Evolutionary conservation across 2,113 vertebrate genomes (phyloP), one percentile per base, ranked within the genome.

Genomic region (Tapirus terrestris): DNA sequence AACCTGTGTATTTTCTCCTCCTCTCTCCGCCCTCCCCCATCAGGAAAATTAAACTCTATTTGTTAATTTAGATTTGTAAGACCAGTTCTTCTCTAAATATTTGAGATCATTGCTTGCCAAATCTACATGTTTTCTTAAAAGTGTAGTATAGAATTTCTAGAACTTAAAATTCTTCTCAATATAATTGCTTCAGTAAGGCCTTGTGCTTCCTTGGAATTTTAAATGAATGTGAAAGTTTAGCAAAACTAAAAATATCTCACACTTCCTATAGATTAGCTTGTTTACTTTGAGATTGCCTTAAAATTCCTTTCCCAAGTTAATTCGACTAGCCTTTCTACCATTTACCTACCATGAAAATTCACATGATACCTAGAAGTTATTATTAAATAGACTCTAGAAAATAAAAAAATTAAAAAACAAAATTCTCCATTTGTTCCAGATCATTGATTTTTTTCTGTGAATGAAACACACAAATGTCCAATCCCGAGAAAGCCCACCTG

Each of bases 231-330:
- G 31, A 80, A 95, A 91, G 61, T 96, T 80, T 60, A 85, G 87
- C 77, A 80, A 82, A 91, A 77, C 89, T 92, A 80, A 95, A 94
- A 90, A 82, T 85, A 90, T 27, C 83, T 82, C 70, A 83, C 58
- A 70, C 56, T 94, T 53, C 45, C 61, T 90, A 89, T 80, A 96
- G 96, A 93, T 60, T 68, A 67, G 81, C 83, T 97, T 97, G 76
- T 91, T 88, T 97, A 92, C 63, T 56, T 60, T 18, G 58, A 81
- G 87, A 86, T 93, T 91, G 65, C 82, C 73, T 51, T 92, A 63
- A 81, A 20, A 68, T 56, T 67, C 77, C 60, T 79, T 58, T 45
- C 13, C 6, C 17, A 8, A 4, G 23, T 48, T 84, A 8, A 43
- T 5, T 21, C 2, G 0, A 3, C 27, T 39, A 61, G 33, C 53